These are phyloP conservation scores for Mastigias papua DNA, from an alignment of 30 jellyfish, hydroid and myxozoan species.

Conservation along the genomic window DNA sequence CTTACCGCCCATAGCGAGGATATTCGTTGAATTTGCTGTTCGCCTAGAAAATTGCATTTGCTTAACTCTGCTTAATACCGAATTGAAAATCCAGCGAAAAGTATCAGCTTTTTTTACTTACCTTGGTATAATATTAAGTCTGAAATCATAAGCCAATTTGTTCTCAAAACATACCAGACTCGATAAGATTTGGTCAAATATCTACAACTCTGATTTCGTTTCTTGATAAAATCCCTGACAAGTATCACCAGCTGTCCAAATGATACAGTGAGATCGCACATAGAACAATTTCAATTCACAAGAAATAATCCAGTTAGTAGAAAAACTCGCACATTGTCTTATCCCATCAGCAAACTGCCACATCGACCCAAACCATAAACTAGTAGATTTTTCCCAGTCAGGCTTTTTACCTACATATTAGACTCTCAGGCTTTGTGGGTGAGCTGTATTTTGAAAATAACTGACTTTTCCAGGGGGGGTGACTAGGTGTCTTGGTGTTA, in stretches of 20 bases:
- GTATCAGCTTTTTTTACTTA: background rate
- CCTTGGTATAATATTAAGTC: no score
- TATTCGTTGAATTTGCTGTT: background rate
- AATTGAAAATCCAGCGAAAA: background rate
- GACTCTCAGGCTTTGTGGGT: conserved; percentile 1
- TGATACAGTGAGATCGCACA: background rate
- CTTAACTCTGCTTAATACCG: background rate
- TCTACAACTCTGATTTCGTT: background rate
- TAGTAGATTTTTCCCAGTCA: background rate
- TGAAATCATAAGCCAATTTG: no score
- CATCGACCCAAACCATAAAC: background rate
- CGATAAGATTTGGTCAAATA: background rate
- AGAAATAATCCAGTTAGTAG: background rate
- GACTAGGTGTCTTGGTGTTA: background rate
- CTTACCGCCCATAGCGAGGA: background rate
- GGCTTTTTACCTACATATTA: background rate
- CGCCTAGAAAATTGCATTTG: background rate
- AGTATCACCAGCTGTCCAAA: background rate
- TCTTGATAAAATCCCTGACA: background rate
- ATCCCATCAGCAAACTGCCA: no score
- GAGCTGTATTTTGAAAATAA: background rate
- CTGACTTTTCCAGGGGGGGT: background rate
- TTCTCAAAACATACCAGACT: no score
- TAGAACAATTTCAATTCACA: background rate
- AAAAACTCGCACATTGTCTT: no score